These are phyloP conservation scores for Penelope pileata DNA, from an alignment of 2,113 vertebrate genomes.

Conservation along the genomic window DNA sequence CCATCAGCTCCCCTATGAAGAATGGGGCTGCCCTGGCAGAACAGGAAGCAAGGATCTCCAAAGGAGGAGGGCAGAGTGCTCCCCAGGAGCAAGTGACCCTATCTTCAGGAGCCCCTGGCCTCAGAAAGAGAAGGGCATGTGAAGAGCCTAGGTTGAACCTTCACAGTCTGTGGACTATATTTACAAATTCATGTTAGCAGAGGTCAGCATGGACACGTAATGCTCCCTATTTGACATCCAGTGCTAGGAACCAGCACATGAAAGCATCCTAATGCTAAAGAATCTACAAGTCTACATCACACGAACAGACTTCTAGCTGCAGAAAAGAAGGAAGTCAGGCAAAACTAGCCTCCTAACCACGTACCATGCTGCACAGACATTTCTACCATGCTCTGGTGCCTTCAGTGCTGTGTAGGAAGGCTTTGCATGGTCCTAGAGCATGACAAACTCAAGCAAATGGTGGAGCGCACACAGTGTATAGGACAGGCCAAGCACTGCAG, in stretches of 20 bases:
- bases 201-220: not conserved
- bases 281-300: not conserved
- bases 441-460: fast-evolving
- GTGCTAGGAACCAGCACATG: not conserved
- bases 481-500: not conserved
- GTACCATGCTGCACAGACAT: not conserved
- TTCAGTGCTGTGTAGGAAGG: not conserved
- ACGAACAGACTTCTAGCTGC: not conserved
- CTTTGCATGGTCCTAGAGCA: not conserved
- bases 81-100: not conserved
- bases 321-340: not conserved
- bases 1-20: not conserved
- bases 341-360: fast-evolving
- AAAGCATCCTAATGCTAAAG: not conserved
- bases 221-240: not conserved
- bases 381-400: not conserved
- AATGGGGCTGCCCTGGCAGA: not conserved
- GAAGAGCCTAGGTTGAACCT: not conserved
- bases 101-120: not conserved
- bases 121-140: not conserved
- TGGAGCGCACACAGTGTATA: fast-evolving
- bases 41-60: not conserved
- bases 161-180: not conserved
- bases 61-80: not conserved
- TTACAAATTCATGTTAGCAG: not conserved